phyloP scores from a whole-genome alignment of 1,140 invertebrate species.

The Heterodera schachtii region DNA sequence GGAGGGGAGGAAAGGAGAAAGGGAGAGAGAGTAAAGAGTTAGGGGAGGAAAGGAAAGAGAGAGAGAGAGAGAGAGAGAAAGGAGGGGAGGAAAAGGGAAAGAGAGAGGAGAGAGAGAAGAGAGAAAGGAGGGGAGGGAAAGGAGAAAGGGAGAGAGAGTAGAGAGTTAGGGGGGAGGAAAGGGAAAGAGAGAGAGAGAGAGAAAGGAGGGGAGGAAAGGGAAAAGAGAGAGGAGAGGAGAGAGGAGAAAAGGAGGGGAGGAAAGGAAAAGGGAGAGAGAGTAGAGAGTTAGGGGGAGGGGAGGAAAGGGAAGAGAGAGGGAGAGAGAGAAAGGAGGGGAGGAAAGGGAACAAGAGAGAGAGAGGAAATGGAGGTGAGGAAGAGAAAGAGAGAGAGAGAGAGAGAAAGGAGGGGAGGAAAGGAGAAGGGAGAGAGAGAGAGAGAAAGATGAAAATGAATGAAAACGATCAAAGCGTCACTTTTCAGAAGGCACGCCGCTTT shows the following conservation, averaged over 20 bases:
- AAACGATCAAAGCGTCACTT: not conserved
- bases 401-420: slow-evolving; percentile 29
- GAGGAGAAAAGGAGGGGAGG: no score
- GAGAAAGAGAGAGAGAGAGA: not conserved
- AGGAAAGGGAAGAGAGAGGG: not conserved
- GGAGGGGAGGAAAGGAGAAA: no score
- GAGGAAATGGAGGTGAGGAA: not conserved
- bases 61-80: no score
- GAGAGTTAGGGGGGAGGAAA: no score
- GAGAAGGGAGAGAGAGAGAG: slow-evolving; percentile 25
- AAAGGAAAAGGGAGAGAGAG: slow-evolving; percentile 47
- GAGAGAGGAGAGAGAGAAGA: no score
- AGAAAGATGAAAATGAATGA: not conserved
- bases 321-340: not conserved
- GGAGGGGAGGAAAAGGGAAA: no score
- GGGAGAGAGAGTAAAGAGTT: no score
- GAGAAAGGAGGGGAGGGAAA: no score
- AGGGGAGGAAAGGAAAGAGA: no score
- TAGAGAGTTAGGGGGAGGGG: slow-evolving; percentile 20
- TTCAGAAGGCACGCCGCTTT: slow-evolving; percentile 45
- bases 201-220: slow-evolving; percentile 29
- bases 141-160: no score
- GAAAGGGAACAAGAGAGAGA: slow-evolving; percentile 35
- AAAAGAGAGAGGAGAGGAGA: slow-evolving; percentile 22
- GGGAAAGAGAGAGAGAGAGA: no score